phyloP scores from a whole-genome alignment of 2,113 vertebrate species.

The Romanogobio albipinnatus region DNA sequence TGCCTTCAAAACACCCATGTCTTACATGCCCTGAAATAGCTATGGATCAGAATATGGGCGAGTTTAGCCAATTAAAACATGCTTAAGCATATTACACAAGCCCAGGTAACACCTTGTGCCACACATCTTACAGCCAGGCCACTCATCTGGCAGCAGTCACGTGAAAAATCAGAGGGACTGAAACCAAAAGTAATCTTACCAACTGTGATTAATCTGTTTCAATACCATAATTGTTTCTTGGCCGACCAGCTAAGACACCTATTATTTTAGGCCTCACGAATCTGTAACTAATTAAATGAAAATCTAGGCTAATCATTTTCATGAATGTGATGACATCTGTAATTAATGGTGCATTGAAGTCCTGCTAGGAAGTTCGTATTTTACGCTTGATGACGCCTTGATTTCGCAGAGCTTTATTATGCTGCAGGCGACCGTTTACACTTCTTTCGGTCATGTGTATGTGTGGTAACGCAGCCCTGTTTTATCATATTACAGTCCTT shows the following conservation, averaged over 20 bases:
- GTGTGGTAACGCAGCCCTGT: no score
- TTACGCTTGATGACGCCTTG: no score
- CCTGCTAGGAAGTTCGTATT: no score
- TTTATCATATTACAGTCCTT: no score
- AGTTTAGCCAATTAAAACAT: conserved; percentile 27
- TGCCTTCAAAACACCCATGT: neutral
- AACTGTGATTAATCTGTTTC: neutral
- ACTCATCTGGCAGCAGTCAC: conserved; percentile 13
- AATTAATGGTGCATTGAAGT: neutral
- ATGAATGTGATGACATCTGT: neutral
- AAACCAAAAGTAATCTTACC: neutral
- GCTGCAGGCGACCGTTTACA: no score
- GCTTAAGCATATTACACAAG: conserved; percentile 5
- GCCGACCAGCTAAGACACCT: neutral
- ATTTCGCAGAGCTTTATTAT: no score
- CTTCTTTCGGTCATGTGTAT: no score
- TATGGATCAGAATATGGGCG: conserved; percentile 32
- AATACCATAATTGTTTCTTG: neutral
- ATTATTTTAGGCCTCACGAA: neutral
- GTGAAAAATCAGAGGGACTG: conserved; percentile 6
- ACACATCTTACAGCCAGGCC: neutral
- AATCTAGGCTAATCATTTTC: neutral
- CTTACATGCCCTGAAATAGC: conserved; percentile 29
- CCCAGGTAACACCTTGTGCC: conserved; percentile 25
- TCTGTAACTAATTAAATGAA: neutral